Conservation (phyloP, 2,888 invertebrate species). For the Phorcus lineatus region DNA sequence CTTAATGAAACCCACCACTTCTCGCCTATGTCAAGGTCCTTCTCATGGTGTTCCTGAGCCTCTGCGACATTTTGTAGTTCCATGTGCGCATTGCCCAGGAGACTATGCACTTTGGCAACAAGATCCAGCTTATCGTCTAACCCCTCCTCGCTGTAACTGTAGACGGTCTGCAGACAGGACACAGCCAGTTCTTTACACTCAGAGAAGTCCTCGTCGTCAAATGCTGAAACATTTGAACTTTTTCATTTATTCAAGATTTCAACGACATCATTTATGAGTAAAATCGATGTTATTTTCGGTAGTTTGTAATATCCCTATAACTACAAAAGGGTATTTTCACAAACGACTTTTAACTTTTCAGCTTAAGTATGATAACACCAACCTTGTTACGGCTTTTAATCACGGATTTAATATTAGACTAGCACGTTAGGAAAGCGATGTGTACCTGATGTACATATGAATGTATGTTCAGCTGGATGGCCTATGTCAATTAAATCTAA, state of each 20-base stretch:
- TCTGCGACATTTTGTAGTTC: slow-evolving; percentile 56
- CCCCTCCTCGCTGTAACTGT: slow-evolving; percentile 47
- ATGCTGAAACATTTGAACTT: slow-evolving; percentile 41
- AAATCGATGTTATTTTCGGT: background rate
- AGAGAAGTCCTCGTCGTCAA: slow-evolving; percentile 50
- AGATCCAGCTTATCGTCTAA: slow-evolving; percentile 52
- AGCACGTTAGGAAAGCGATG: no score
- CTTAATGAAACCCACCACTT: slow-evolving; percentile 49
- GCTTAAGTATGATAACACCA: no score
- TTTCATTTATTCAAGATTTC: background rate
- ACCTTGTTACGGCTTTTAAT: no score
- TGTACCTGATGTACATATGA: no score
- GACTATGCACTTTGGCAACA: slow-evolving; percentile 63
- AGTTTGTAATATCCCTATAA: background rate
- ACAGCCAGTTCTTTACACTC: slow-evolving; percentile 51
- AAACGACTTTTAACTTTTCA: no score
- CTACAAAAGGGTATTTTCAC: no score
- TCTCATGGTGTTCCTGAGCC: slow-evolving; percentile 62
- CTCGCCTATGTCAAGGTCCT: slow-evolving; percentile 66
- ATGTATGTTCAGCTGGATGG: no score
- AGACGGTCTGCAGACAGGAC: slow-evolving; percentile 49
- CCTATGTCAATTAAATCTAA: no score
- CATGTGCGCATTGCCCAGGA: slow-evolving; percentile 67
- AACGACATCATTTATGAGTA: background rate
- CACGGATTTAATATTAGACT: no score